A percentile compares a stretch with the other conserved stretches of the same genome.
Evolutionary conservation across 2,113 vertebrate species (phyloP).

Genomic region (Dasyprocta punctata): DNA sequence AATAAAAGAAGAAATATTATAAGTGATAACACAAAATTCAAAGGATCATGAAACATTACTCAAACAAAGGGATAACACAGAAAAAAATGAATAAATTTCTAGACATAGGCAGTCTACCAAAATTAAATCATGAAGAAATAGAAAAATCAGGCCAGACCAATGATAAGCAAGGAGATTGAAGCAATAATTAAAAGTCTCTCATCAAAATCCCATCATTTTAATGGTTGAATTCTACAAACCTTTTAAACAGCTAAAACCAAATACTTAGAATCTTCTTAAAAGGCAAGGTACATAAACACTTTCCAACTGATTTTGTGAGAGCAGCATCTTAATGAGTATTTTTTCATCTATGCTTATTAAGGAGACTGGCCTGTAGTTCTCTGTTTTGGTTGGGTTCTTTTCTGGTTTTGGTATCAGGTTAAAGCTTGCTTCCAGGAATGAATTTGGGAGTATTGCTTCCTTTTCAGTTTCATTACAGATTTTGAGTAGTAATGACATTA

Average conservation of each 20-base stretch:
- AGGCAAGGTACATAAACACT: too few species aligned
- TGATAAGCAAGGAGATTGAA: not conserved
- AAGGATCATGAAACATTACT: not conserved
- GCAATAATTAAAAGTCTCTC: not conserved
- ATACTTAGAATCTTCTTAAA: too few species aligned
- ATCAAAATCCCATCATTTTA: not conserved
- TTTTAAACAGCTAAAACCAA: not conserved
- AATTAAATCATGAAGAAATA: not conserved
- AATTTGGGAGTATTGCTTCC: too few species aligned
- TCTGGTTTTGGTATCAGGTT: too few species aligned
- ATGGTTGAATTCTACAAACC: not conserved
- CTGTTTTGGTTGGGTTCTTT: too few species aligned
- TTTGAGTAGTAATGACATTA: too few species aligned
- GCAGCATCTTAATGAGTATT: too few species aligned
- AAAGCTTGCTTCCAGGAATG: too few species aligned
- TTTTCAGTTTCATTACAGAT: too few species aligned
- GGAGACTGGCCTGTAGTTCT: too few species aligned
- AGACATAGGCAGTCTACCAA: not conserved
- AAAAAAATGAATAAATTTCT: not conserved
- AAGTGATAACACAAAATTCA: not conserved
- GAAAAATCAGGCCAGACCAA: not conserved
- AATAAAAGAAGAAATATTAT: not conserved
- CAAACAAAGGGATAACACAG: not conserved
- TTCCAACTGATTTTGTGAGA: too few species aligned
- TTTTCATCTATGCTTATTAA: too few species aligned